Conservation (phyloP, 37 sponge, comb jelly and placozoan genomes). For the Cladorhizidae sp. region DNA sequence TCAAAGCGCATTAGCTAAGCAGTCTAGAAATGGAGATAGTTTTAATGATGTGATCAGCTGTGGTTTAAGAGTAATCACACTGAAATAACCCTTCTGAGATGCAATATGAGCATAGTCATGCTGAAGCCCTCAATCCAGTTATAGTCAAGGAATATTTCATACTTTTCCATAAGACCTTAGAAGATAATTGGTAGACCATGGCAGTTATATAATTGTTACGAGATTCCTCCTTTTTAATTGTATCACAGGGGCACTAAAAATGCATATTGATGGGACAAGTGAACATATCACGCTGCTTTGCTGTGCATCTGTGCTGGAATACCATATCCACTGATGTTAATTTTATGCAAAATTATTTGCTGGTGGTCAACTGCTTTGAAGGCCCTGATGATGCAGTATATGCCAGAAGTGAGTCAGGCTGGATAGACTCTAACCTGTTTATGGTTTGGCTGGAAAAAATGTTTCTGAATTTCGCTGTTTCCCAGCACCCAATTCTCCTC, state of each 20-base stretch:
- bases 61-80: conserved; percentile 12
- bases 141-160: conserved; percentile 11
- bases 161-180: background rate
- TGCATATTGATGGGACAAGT: background rate
- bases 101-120: conserved; percentile 4
- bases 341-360: conserved; percentile 4
- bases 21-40: background rate
- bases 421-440: conserved; percentile 20
- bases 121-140: background rate
- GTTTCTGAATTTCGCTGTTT: background rate
- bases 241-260: background rate
- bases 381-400: conserved; percentile 19
- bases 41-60: background rate
- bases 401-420: conserved; percentile 2
- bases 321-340: conserved; percentile 6
- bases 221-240: conserved; percentile 9
- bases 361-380: background rate
- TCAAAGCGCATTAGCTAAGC: background rate
- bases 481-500: background rate
- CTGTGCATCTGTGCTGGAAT: conserved; percentile 13
- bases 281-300: conserved; percentile 19
- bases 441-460: conserved; percentile 14
- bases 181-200: background rate
- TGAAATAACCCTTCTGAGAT: background rate
- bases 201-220: conserved; percentile 30